Base-by-base conservation (phyloP, 2,113 vertebrate genomes). In the Lagopus muta region DNA sequence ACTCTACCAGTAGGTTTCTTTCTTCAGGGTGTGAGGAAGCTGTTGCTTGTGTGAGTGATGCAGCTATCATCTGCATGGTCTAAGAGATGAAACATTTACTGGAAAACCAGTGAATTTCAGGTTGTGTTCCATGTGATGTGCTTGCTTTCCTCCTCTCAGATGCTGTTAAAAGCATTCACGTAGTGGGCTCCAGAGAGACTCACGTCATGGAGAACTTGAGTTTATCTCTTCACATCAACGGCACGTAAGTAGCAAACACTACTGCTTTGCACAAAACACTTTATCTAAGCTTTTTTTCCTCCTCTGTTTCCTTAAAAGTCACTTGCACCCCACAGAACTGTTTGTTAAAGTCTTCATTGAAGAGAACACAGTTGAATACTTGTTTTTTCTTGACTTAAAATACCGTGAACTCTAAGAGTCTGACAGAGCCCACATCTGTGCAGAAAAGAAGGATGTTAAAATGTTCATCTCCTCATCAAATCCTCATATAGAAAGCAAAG, bases 141-240 rank as follows among this genome's bases (percentile, higher is more conserved):
- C 6, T 76, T 67, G 50, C 48, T 88, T 57, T 5, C 40, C 85
- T 85, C 70, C 54, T 95, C 96, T 18, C 90, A 99, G 99, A 98
- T 97, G 97, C 97, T 50, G 98, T 99, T 79, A 98, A 86, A 94
- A 97, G 97, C 77, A 98, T 99, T 66, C 91, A 98, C 9, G 34
- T 99, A 40, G 97, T 92, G 28, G 98, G 98, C 17, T 98, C 98
- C 45, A 96, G 95, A 36, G 95, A 98, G 48, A 98, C 98, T 55
- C 92, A 94, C 0, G 96, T 98, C 45, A 98, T 98, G 92, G 97
- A 98, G 94, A 98, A 97, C 69, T 90, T 95, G 82, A 97, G 87
- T 86, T 94, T 98, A 88, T 97, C 97, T 84, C 93, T 99, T 94
- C 97, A 97, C 20, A 98, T 99, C 34, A 97, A 98, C 86, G 99